Base-by-base conservation (phyloP, 2,888 invertebrate genomes). In the Serripes groenlandicus region DNA sequence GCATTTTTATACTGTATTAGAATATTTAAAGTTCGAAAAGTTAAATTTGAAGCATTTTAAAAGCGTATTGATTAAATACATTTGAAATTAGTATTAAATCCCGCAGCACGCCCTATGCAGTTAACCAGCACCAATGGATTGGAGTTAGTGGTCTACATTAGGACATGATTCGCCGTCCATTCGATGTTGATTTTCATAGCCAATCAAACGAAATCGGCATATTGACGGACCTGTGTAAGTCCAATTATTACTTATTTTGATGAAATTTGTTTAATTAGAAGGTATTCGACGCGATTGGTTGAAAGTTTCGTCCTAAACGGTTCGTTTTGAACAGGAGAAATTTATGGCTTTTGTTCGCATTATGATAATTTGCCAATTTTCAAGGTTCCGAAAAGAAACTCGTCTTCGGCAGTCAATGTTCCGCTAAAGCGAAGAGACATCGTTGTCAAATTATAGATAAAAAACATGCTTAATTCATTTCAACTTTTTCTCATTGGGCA, bases 161-260 rank as follows among this genome's bases (percentile, higher is more conserved):
- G 90, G 86, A 86, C 91, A 91, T 93, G 93, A 93, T 95, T 97
- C 97, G 96, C 96, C 96, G 97, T 96, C 97, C 97, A 97, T 97
- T 97, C 97, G 97, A 96, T 96, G 97, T 97, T 97, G 97, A 97
- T 93, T 92, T 93, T 89, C 91, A 91, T 91, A 94, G 92, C 97
- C 97, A 97, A 97, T 97, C 97, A 97, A 96, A 97, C 96, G 96
- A 96, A 95, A 86, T 84, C 79, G 96, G 96, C 83, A 85, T 83
- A 88, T 89, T 91, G 91, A 96, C 89, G 88, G 96, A 96, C 96
- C 96, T 96, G 96, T 96, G 96, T 96, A 96, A 96, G 96, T 96
- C 95, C 96, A 96, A 74, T 81, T 74, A 76, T 96, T 96, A 96
- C 96, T 96, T 96, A 96, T 96, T 96, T 96, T 76, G 58, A 56